Evolutionary conservation across 2,888 invertebrate genomes (phyloP), one percentile per base, ranked within the genome.

Genomic region (Nowickia ferox): DNA sequence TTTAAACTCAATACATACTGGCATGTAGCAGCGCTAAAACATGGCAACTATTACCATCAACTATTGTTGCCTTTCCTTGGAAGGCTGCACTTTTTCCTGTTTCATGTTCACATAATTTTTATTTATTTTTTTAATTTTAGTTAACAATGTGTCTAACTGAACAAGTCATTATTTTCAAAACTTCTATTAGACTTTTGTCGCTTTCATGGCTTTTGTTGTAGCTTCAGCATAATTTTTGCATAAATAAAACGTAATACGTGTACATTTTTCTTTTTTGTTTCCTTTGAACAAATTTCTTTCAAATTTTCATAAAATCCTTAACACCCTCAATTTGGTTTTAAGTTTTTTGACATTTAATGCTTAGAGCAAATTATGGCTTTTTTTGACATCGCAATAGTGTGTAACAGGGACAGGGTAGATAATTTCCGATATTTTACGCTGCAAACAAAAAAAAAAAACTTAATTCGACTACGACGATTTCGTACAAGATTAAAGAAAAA

Each of bases 131-230:
- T 40, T 38, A 40, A 55, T 65, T 72, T 72, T 42, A 46, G 9
- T 55, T 61, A 71, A 81, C 74, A 81, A 68, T 61, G 74, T 81
- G 81, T 81, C 74, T 81, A 53, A 81, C 75, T 69, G 61, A 61
- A 74, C 51, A 84, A 84, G 72, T 61, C 53, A 84, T 78, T 75
- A 68, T 46, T 68, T 74, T 75, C 19, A 51, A 59, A 84, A 72
- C 66, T 78, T 78, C 72, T 61, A 77, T 78, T 78, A 77, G 65
- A 83, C 42, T 53, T 74, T 81, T 71, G 63, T 77, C 59, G 66
- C 59, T 72, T 59, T 40, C 51, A 19, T 74, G 48, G 19, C 19
- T 65, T 57, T 57, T 75, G 22, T 61, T 75, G 74, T 74, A 68
- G 55, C 17, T 72, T 51, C 17, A 30, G 57, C 48, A 77, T 83